phyloP scores from a whole-genome alignment of 2,888 invertebrate genomes.

The Aphodius granarius region DNA sequence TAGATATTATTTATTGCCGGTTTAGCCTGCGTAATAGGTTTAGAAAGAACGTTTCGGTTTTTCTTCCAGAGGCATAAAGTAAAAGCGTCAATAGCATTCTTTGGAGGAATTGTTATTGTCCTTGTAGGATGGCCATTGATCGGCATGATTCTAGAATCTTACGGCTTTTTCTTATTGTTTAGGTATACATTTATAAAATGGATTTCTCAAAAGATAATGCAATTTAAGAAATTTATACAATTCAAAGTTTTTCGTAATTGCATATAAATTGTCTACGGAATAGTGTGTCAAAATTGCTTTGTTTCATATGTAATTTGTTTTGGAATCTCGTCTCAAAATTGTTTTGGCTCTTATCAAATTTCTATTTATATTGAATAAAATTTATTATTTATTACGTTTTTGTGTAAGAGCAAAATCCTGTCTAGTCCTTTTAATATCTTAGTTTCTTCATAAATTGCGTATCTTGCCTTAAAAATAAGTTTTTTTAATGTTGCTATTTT shows the following conservation, averaged over 20 bases:
- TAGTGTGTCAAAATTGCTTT: not conserved
- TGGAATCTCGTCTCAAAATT: not conserved
- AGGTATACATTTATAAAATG: constrained; percentile 59
- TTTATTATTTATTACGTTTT: not conserved
- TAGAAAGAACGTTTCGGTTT: constrained; percentile 93
- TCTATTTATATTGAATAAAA: not conserved
- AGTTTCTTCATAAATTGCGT: constrained; percentile 1
- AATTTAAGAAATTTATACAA: constrained; percentile 5
- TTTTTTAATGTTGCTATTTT: constrained; percentile 36
- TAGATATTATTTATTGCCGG: constrained; percentile 97
- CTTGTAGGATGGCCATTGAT: constrained; percentile 94
- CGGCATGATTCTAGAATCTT: constrained; percentile 95
- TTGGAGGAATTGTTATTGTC: constrained; percentile 91
- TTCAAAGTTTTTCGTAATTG: not conserved
- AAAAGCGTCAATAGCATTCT: constrained; percentile 86
- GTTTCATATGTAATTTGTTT: not conserved
- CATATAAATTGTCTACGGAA: not conserved
- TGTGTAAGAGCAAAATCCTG: not conserved
- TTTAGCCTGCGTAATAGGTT: constrained; percentile 93
- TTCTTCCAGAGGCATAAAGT: constrained; percentile 97
- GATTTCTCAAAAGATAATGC: constrained; percentile 15
- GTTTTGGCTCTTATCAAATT: not conserved
- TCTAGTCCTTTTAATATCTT: constrained; percentile 1
- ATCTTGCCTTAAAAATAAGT: not conserved
- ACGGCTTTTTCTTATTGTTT: constrained; percentile 89